These are phyloP conservation scores for Tamandua tetradactyla DNA, from an alignment of 2,797 vertebrate genomes.

Conservation along the genomic window DNA sequence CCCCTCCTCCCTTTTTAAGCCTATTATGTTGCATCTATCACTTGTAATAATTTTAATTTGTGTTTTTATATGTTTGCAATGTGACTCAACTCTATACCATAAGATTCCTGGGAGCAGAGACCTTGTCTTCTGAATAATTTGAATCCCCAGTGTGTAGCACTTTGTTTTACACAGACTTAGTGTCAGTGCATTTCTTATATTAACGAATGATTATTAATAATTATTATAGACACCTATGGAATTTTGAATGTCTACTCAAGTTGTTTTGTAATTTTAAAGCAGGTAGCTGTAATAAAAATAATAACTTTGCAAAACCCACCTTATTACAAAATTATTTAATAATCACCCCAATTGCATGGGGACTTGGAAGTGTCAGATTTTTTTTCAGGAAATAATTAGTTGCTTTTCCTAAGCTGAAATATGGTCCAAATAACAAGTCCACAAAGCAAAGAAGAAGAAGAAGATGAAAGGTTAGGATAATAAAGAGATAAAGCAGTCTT, in stretches of 20 bases:
- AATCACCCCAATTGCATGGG: not conserved
- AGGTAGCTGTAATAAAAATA: conserved; percentile 21
- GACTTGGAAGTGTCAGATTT: not conserved
- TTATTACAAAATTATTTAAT: conserved; percentile 2
- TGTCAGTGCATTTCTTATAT: not conserved
- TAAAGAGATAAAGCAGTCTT: not conserved
- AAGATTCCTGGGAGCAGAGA: not conserved
- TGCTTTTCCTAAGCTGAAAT: conserved; percentile 29
- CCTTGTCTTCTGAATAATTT: not conserved
- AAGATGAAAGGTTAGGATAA: not conserved
- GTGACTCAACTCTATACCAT: not conserved
- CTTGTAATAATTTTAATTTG: not conserved
- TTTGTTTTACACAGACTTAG: not conserved
- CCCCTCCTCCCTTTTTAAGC: not conserved
- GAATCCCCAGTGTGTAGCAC: not conserved
- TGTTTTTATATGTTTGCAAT: not conserved
- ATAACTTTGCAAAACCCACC: not conserved
- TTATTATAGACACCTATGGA: not conserved
- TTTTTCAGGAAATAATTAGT: not conserved
- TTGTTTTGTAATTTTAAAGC: conserved; percentile 39
- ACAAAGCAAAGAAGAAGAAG: not conserved
- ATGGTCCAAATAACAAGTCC: not conserved
- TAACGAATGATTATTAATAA: not conserved
- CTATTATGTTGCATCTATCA: not conserved
- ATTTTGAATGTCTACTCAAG: not conserved